These are phyloP conservation scores for Ellobius talpinus DNA, from an alignment of 2,113 vertebrate genomes.

Conservation along the genomic window DNA sequence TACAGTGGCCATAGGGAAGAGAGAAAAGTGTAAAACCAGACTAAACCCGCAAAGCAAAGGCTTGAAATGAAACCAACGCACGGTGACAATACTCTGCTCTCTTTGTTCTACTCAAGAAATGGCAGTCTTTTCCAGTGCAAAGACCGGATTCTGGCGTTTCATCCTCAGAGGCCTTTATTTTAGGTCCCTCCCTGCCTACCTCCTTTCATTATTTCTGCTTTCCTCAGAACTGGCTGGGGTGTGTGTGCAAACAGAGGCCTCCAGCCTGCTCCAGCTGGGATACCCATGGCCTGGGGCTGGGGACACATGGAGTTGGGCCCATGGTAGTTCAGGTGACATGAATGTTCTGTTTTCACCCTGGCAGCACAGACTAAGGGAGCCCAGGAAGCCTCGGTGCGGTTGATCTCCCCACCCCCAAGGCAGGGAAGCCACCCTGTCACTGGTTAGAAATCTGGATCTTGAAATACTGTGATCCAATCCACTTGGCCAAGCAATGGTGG, in stretches of 20 bases:
- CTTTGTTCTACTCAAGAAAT: constrained; percentile 86
- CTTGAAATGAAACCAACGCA: constrained; percentile 86
- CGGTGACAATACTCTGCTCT: constrained; percentile 85
- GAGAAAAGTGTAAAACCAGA: constrained; percentile 86
- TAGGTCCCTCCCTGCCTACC: constrained; percentile 74
- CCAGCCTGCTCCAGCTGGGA: constrained; percentile 61
- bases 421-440: constrained; percentile 20
- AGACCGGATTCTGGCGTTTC: constrained; percentile 81
- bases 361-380: not conserved
- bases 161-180: constrained; percentile 87
- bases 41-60: constrained; percentile 85
- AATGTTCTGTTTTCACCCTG: not conserved
- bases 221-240: constrained; percentile 68
- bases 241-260: not conserved
- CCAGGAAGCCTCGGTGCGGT: not conserved
- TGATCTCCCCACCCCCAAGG: not conserved
- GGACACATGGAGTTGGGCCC: not conserved
- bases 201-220: constrained; percentile 84
- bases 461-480: not conserved
- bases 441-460: not conserved
- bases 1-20: constrained; percentile 81
- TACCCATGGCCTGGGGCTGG: constrained; percentile 14
- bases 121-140: constrained; percentile 76
- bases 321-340: not conserved
- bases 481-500: not conserved